Percentiles rank a stretch among this genome's conserved stretches.
Evolutionary conservation across 2,888 invertebrate species (phyloP).

Genomic region (Morpho deidamia): DNA sequence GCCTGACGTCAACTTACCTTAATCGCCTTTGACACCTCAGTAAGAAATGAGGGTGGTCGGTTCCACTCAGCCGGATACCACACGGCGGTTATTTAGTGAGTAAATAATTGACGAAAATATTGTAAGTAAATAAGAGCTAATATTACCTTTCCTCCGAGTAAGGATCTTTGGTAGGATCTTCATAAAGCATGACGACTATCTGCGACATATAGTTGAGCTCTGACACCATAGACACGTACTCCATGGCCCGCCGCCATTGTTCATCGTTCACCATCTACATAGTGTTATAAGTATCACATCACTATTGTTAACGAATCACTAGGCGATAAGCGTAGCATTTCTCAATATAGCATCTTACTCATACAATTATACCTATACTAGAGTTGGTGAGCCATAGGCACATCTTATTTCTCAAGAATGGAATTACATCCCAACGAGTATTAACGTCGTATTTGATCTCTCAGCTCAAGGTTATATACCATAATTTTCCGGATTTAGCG

Average conservation of each 20-base stretch:
- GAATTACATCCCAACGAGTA: slow-evolving; percentile 2
- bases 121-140: neutral
- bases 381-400: too few relatives aligned
- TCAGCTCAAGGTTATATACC: slow-evolving; percentile 38
- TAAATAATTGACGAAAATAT: too few relatives aligned
- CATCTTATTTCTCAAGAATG: neutral
- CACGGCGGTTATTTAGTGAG: too few relatives aligned
- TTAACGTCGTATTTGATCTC: slow-evolving; percentile 11
- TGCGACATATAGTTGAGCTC: slow-evolving; percentile 99
- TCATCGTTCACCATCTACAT: slow-evolving; percentile 92
- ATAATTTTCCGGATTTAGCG: slow-evolving; percentile 48
- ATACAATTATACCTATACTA: too few relatives aligned
- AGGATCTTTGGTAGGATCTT: slow-evolving; percentile 97
- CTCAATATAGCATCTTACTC: too few relatives aligned
- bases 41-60: too few relatives aligned
- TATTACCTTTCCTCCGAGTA: slow-evolving; percentile 86
- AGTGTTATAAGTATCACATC: too few relatives aligned
- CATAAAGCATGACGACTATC: slow-evolving; percentile 98
- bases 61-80: too few relatives aligned
- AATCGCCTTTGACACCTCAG: too few relatives aligned
- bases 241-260: slow-evolving; percentile 99
- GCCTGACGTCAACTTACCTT: too few relatives aligned
- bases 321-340: too few relatives aligned
- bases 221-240: slow-evolving; percentile 97
- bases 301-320: too few relatives aligned